phyloP scores from a whole-genome alignment of 2,888 invertebrate genomes.

The Poecilobothrus nobilitatus region DNA sequence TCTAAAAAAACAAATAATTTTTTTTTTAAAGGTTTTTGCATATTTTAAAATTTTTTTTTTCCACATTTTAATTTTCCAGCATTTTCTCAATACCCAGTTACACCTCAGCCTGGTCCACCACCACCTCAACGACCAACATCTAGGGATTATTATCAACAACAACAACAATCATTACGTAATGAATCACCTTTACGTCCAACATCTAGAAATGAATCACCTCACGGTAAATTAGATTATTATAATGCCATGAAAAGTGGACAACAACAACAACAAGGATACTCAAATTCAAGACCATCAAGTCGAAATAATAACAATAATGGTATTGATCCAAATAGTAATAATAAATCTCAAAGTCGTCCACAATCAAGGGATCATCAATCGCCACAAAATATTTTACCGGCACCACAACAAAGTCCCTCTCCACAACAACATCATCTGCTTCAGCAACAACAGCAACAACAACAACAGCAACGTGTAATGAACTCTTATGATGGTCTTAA shows the following conservation, averaged over 20 bases:
- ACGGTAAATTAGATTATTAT: slow-evolving; percentile 33
- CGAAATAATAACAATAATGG: slow-evolving; percentile 29
- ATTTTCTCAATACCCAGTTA: slow-evolving; percentile 8
- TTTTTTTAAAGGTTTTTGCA: too few relatives aligned
- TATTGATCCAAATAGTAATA: slow-evolving; percentile 20
- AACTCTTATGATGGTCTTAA: slow-evolving; percentile 29
- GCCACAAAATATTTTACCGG: slow-evolving; percentile 9
- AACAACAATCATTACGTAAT: slow-evolving; percentile 27
- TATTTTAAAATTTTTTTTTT: slow-evolving; percentile 11
- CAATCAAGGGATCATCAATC: slow-evolving; percentile 36
- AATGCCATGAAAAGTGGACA: slow-evolving; percentile 25
- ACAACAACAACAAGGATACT: slow-evolving; percentile 3
- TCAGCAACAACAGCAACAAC: slow-evolving; percentile 28
- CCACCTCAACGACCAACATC: slow-evolving; percentile 26
- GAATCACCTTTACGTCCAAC: slow-evolving; percentile 34
- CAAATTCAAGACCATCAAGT: slow-evolving; percentile 29
- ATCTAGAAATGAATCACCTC: slow-evolving; percentile 35
- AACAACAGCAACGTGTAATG: slow-evolving; percentile 13
- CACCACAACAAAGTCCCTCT: slow-evolving; percentile 11
- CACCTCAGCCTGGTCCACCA: slow-evolving; percentile 19
- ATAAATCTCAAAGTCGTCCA: slow-evolving; percentile 34
- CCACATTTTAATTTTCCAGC: neutral
- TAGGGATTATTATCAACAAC: slow-evolving; percentile 28
- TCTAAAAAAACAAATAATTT: too few relatives aligned
- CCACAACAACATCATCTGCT: slow-evolving; percentile 29